Conservation (phyloP, 2,888 invertebrate species). For the Neria commutata region DNA sequence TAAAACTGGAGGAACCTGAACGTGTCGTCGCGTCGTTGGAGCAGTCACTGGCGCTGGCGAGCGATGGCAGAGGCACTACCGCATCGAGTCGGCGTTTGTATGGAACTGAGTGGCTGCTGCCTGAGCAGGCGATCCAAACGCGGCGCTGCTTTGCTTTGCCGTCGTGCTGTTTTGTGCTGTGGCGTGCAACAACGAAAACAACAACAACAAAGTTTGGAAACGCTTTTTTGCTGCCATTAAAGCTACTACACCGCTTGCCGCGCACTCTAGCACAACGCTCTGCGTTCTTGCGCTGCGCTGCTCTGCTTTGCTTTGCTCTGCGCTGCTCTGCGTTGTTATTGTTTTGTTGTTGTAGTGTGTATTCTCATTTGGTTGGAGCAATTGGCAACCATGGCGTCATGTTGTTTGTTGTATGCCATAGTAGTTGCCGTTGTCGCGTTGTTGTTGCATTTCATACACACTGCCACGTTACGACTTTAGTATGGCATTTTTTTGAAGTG, state of each 20-base stretch:
- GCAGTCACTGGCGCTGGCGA: neutral
- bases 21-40: neutral
- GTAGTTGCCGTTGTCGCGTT: neutral
- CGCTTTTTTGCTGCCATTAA: neutral
- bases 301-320: constrained; percentile 6
- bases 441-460: constrained; percentile 16
- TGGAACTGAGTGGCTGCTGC: constrained; percentile 5
- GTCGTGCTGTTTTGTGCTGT: too few species aligned
- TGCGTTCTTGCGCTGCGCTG: constrained; percentile 23
- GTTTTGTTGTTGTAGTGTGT: constrained; percentile 12
- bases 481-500: too few species aligned
- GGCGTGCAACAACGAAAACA: too few species aligned
- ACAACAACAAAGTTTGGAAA: constrained; percentile 8
- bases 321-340: too few species aligned
- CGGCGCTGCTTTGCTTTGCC: neutral
- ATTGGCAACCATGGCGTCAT: neutral
- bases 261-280: neutral
- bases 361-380: neutral
- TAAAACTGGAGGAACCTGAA: too few species aligned
- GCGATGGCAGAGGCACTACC: constrained; percentile 2
- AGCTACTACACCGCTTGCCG: too few species aligned
- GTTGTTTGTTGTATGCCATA: constrained; percentile 18
- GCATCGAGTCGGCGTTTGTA: neutral
- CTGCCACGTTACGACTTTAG: too few species aligned
- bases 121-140: neutral